Evolutionary conservation across 2,888 invertebrate species (phyloP).

Genomic region (Argyresthia albistria): DNA sequence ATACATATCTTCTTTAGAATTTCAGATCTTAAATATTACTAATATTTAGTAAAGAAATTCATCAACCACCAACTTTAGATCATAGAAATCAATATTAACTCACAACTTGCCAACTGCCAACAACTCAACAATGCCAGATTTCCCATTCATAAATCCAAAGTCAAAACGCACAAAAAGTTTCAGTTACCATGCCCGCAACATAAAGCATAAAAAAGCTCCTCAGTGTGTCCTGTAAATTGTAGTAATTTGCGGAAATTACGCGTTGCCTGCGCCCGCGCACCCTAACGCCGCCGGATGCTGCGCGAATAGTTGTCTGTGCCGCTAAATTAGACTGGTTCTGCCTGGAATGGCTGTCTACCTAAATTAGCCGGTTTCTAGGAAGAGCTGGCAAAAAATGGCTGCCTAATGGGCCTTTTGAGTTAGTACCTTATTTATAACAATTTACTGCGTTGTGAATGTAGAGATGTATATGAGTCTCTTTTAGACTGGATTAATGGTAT

Average conservation of each 20-base stretch:
- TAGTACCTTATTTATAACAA: neutral
- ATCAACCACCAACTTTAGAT: too few species aligned
- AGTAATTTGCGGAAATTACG: constrained; percentile 3
- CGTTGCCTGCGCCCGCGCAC: neutral
- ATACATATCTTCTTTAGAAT: too few species aligned
- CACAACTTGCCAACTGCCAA: too few species aligned
- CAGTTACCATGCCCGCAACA: too few species aligned
- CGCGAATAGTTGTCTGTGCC: neutral
- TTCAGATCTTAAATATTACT: too few species aligned
- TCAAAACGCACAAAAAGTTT: too few species aligned
- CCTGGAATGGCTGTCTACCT: too few species aligned
- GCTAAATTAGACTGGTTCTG: neutral
- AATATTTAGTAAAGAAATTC: too few species aligned
- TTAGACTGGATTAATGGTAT: neutral
- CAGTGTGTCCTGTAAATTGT: neutral
- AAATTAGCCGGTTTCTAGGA: constrained; percentile 2
- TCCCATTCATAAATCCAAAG: too few species aligned
- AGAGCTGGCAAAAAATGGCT: neutral
- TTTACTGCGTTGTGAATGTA: neutral
- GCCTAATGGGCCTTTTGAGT: neutral
- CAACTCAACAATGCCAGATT: too few species aligned
- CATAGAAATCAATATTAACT: too few species aligned
- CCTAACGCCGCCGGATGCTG: neutral
- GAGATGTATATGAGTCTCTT: neutral
- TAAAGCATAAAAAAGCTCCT: neutral